phyloP scores from a whole-genome alignment of 1,140 invertebrate species.

The Calephelis nemesis region DNA sequence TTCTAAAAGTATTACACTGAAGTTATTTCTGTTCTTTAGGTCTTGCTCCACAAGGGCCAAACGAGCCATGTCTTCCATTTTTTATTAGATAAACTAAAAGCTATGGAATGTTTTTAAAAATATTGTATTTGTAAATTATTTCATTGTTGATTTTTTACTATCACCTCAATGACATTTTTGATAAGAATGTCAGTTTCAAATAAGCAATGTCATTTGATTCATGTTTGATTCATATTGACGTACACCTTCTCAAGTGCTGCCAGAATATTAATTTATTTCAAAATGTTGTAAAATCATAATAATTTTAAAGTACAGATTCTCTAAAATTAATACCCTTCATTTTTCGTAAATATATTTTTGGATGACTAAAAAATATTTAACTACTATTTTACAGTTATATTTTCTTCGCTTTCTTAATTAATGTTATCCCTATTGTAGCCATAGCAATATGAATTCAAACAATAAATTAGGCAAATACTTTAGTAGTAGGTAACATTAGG shows the following conservation, averaged over 20 bases:
- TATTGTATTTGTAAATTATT: slow-evolving; percentile 2
- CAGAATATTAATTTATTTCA: no score
- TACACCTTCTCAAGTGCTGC: no score
- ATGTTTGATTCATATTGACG: neutral
- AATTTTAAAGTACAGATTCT: no score
- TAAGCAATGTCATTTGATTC: slow-evolving; percentile 2
- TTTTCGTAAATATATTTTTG: no score
- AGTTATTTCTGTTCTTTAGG: slow-evolving; percentile 8
- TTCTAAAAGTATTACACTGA: slow-evolving; percentile 17
- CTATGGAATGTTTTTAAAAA: slow-evolving; percentile 9
- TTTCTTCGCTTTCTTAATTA: no score
- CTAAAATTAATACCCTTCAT: no score
- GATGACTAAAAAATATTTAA: no score
- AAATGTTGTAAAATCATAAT: no score
- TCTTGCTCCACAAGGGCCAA: slow-evolving; percentile 7
- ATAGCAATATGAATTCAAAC: slow-evolving; percentile 4
- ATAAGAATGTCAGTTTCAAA: slow-evolving; percentile 1
- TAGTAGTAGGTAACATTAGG: no score
- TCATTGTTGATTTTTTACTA: slow-evolving; percentile 16
- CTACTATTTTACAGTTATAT: no score
- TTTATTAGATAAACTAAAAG: neutral
- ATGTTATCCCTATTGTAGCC: neutral
- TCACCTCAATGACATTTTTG: slow-evolving; percentile 1
- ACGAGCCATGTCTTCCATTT: slow-evolving; percentile 12
- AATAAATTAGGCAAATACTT: neutral